Evolutionary conservation across 2,888 invertebrate species (phyloP), one percentile per base, ranked within the genome.

Genomic region (Hydraecia micacea): DNA sequence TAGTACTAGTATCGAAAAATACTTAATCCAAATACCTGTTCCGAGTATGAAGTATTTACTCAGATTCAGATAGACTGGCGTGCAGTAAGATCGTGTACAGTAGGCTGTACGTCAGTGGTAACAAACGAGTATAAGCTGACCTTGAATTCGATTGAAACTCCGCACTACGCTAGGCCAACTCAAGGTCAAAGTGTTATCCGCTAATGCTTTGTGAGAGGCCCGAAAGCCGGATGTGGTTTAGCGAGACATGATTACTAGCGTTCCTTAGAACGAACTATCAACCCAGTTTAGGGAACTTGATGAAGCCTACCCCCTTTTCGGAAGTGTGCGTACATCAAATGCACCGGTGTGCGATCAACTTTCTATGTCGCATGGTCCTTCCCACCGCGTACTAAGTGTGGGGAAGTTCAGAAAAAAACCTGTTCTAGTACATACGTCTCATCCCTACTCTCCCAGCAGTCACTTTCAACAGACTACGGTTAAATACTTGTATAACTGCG

Each of bases 401-500:
- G 25, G 0, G 1, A 9, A 46, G 5, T 75, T 3, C 1, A n/a
- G 3, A 25, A 4, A 60, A 60, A 39, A 55, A 71, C 32, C 36
- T 49, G n/a, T 39, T 49, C 49, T 11, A 49, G 21, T 39, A 80
- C 9, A n/a, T 18, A 75, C 28, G 2, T 5, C 36, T 9, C 81
- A 28, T 63, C 52, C 25, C 82, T 65, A 58, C 15, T 52, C 49
- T 46, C n/a, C 4, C 32, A 13, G 11, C 32, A 75, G 68, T 86
- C 65, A 77, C 80, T 86, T 86, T 75, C 83, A 87, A 83, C 81
- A 67, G 66, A 77, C 73, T 69, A 62, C 46, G 73, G 78, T 79
- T 84, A 85, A 88, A 89, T 89, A 88, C 88, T 88, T 86, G 87
- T 81, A 73, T 74, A 89, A 88, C 88, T 83, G 87, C 75, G 70